Evolutionary conservation across 2,888 invertebrate species (phyloP).

Genomic region (Drosophila quinaria): DNA sequence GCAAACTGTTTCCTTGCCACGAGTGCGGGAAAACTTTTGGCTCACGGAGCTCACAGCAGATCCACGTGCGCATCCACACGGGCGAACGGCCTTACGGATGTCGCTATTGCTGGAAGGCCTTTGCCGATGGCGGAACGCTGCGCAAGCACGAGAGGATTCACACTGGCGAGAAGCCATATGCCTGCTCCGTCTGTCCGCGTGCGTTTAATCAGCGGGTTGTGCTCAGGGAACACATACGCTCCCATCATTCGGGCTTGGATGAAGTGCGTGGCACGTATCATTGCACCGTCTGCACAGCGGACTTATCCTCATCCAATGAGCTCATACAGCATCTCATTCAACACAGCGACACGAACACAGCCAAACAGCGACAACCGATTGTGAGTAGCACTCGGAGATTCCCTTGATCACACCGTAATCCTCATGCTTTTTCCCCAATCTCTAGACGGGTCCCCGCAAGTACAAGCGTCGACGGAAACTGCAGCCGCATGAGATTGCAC

Average conservation of each 20-base stretch:
- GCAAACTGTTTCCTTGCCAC: conserved; percentile 91
- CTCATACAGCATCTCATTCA: conserved; percentile 93
- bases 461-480: conserved; percentile 93
- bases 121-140: conserved; percentile 94
- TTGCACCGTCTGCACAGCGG: conserved; percentile 92
- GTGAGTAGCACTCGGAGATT: conserved; percentile 78
- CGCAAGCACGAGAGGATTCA: conserved; percentile 95
- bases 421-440: conserved; percentile 2
- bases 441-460: conserved; percentile 90
- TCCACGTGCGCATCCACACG: conserved; percentile 94
- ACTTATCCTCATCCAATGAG: conserved; percentile 90
- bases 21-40: conserved; percentile 95
- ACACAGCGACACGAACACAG: conserved; percentile 94
- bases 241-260: conserved; percentile 94
- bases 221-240: conserved; percentile 93
- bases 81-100: conserved; percentile 94
- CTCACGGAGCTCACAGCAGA: conserved; percentile 93
- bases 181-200: conserved; percentile 94
- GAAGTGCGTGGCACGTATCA: conserved; percentile 89
- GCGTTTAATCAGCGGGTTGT: conserved; percentile 96
- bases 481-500: conserved; percentile 88
- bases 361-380: conserved; percentile 91
- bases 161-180: conserved; percentile 94
- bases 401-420: neutral
- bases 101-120: conserved; percentile 95